Conservation (phyloP, 2,113 vertebrate species). For the Pseudorectes ferrugineus region DNA sequence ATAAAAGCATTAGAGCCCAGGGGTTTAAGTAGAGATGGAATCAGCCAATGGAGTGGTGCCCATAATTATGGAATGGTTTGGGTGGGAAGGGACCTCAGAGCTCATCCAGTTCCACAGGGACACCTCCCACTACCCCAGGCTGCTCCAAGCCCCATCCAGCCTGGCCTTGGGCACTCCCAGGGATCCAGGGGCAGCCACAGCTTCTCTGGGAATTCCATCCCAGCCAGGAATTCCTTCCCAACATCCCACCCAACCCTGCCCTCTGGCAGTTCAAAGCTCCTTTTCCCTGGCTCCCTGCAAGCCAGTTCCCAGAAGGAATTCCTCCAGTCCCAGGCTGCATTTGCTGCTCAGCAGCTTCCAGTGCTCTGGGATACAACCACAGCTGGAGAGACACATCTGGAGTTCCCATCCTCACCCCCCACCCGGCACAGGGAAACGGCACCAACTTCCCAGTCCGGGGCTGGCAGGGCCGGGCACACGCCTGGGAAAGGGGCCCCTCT, state of each 20-base stretch:
- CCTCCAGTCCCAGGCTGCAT: background rate
- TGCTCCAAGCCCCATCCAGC: background rate
- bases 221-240: background rate
- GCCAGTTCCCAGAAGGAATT: background rate
- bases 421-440: background rate
- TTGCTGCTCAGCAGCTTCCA: background rate
- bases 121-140: background rate
- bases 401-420: background rate
- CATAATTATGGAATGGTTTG: background rate
- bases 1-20: background rate
- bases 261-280: background rate
- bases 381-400: background rate
- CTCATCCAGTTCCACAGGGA: background rate
- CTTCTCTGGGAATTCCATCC: background rate
- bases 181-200: background rate
- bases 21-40: background rate
- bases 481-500: background rate
- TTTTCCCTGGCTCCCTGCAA: background rate
- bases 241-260: background rate
- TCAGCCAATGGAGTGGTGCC: rapidly evolving
- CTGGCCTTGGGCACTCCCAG: background rate
- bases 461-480: rapidly evolving
- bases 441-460: rapidly evolving
- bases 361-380: background rate
- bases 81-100: background rate